Conservation (phyloP, 2,797 vertebrate genomes). For the Moxostoma hubbsi region DNA sequence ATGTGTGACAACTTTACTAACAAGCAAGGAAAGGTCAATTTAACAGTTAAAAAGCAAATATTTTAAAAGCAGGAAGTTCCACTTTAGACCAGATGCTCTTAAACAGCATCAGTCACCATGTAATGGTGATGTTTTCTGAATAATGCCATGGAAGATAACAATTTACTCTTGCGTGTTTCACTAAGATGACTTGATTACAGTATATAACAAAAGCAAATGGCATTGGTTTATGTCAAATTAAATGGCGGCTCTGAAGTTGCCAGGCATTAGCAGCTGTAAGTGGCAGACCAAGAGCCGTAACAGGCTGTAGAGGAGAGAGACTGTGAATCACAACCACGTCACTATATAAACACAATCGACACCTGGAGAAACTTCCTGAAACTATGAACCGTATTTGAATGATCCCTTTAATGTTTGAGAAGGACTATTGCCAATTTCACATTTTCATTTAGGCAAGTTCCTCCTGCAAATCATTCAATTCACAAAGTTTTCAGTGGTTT, state of each 20-base stretch:
- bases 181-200: slow-evolving; percentile 27
- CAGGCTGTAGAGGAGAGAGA: slow-evolving; percentile 33
- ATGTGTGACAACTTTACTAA: neutral
- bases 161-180: slow-evolving; percentile 7
- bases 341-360: slow-evolving; percentile 30
- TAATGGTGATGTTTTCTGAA: slow-evolving; percentile 1
- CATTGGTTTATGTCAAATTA: slow-evolving; percentile 20
- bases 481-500: slow-evolving; percentile 8
- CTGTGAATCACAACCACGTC: slow-evolving; percentile 36
- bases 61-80: neutral
- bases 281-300: slow-evolving; percentile 14
- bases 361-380: slow-evolving; percentile 41
- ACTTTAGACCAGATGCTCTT: neutral
- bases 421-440: slow-evolving; percentile 2
- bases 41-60: neutral
- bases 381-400: slow-evolving; percentile 13
- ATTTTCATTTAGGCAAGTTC: slow-evolving; percentile 2
- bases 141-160: slow-evolving; percentile 10
- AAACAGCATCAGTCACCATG: slow-evolving; percentile 11
- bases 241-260: slow-evolving; percentile 42
- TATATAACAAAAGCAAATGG: slow-evolving; percentile 38
- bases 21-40: neutral
- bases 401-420: slow-evolving; percentile 8
- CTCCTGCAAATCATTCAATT: slow-evolving; percentile 23
- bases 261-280: slow-evolving; percentile 48